These are phyloP conservation scores for Oryctes rhinoceros DNA, from an alignment of 1,140 invertebrate species.

Conservation along the genomic window DNA sequence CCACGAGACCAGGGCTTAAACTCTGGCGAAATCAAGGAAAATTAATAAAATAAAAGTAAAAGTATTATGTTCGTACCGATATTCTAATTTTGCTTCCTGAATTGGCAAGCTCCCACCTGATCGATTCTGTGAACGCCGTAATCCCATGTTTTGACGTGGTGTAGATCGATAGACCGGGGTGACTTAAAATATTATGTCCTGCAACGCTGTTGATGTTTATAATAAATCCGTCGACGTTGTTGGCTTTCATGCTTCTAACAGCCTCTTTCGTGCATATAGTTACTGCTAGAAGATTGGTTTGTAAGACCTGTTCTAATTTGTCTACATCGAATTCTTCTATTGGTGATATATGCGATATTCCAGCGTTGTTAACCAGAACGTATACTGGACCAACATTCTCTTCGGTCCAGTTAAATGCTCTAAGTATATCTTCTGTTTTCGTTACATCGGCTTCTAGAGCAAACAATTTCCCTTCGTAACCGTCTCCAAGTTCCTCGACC, in stretches of 20 bases:
- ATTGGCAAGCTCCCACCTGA: background rate
- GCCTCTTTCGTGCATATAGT: background rate
- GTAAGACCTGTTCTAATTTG: background rate
- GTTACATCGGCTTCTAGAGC: constrained; percentile 66
- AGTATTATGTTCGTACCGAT: no score
- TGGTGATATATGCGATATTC: background rate
- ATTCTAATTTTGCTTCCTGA: background rate
- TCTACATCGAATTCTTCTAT: background rate
- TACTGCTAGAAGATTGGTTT: background rate
- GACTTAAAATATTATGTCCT: background rate
- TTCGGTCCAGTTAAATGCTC: constrained; percentile 69
- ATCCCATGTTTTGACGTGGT: background rate
- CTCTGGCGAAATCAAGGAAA: background rate
- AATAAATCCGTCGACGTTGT: constrained; percentile 18
- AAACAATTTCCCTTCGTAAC: constrained; percentile 35
- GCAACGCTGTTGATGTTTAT: constrained; percentile 21
- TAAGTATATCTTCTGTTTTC: constrained; percentile 69
- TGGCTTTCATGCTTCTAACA: constrained; percentile 19
- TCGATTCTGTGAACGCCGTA: background rate
- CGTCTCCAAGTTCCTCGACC: constrained; percentile 28
- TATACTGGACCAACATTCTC: constrained; percentile 62
- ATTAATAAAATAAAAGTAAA: no score
- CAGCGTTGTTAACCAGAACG: background rate
- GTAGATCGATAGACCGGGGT: background rate
- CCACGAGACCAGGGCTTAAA: background rate